Base-by-base conservation (phyloP, 2,888 invertebrate species). In the Drosophila infuscata region DNA sequence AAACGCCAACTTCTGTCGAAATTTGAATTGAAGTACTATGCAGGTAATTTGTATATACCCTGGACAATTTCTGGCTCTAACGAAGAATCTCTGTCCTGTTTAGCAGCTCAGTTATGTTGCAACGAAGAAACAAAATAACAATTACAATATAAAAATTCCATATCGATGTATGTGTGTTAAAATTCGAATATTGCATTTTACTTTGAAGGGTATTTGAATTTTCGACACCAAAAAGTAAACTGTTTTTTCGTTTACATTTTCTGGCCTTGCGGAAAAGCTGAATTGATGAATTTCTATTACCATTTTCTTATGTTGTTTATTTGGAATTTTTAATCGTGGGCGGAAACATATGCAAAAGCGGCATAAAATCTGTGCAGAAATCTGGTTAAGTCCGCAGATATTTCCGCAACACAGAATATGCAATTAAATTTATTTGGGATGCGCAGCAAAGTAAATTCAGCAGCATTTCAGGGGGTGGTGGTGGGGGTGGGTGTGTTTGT, bases 351-450 rank as follows among this genome's bases (percentile, higher is more conserved):
- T 60, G 52, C 66, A 61, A 66, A 66, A 51, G 36, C 17, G 38
- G 38, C 46, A 65, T 53, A 53, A 49, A 72, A 61, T 48, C 38
- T 65, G n/a, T 49, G 53, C 43, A 46, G 56, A 59, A 56, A 60
- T 61, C 63, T 68, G 68, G 56, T 59, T 70, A 63, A 59, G 53
- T 61, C 53, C 60, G 61, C 38, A 67, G 70, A 65, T 74, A 54
- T 66, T 46, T 53, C 36, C 20, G 30, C 74, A 74, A 70, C 57
- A 77, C 62, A 71, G 74, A 71, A 60, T 76, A 67, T 83, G 76
- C 82, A 89, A 84, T 87, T 87, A 81, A 73, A 72, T 70, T 56
- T 68, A 59, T 64, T 69, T 62, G 35, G 63, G 61, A 49, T 58
- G 36, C 62, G 65, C 65, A 52, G 69, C 38, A 53, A 71, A 69